phyloP scores from a whole-genome alignment of 53 echinoderm and acorn worm species.

The Glandiceps talaboti region DNA sequence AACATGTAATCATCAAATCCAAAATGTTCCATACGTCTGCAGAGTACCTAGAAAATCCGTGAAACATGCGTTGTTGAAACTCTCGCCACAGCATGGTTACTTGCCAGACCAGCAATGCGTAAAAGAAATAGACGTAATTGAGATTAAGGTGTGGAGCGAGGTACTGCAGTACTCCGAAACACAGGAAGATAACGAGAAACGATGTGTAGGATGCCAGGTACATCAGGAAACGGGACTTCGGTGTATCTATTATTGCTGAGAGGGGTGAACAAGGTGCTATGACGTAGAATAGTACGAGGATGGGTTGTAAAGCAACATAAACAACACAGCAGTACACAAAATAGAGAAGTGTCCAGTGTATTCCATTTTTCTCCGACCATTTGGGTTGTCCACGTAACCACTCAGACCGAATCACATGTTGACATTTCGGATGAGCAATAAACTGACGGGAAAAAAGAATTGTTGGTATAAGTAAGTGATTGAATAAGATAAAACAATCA shows the following conservation, averaged over 20 bases:
- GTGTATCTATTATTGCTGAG: neutral
- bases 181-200: neutral
- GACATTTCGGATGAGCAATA: neutral
- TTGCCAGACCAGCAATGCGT: neutral
- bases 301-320: neutral
- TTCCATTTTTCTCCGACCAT: neutral
- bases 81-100: neutral
- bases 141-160: neutral
- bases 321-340: neutral
- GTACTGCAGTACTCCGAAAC: neutral
- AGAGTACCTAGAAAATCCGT: neutral
- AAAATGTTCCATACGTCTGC: neutral
- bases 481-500: too few species aligned
- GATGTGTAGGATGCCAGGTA: neutral
- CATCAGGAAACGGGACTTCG: neutral
- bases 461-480: too few species aligned
- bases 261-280: neutral
- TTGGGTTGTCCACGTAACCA: neutral
- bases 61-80: neutral
- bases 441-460: neutral
- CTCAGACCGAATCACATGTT: neutral
- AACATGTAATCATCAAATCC: neutral
- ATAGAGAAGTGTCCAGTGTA: neutral
- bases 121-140: neutral
- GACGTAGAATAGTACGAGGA: neutral